phyloP scores from a whole-genome alignment of 2,113 vertebrate genomes.

The Glaucidium brasilianum region DNA sequence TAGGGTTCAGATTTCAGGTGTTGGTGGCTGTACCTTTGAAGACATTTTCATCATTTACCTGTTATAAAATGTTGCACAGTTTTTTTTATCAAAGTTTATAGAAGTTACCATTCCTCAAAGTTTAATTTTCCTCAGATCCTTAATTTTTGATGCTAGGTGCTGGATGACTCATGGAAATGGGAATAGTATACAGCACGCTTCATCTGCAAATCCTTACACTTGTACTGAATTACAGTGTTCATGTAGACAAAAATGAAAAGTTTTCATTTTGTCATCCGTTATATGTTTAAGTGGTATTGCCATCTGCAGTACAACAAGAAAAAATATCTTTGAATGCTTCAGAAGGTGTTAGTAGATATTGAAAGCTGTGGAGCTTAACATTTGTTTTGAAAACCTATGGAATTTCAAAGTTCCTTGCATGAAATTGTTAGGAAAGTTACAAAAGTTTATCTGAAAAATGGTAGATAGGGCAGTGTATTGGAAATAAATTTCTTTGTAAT shows the following conservation, averaged over 20 bases:
- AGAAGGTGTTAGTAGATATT: not conserved
- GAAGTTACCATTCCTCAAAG: not conserved
- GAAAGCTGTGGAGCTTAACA: not conserved
- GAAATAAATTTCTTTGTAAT: not conserved
- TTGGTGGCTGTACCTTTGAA: not conserved
- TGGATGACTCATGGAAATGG: not conserved
- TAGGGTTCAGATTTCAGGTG: not conserved
- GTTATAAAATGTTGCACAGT: not conserved
- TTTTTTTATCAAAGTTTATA: not conserved
- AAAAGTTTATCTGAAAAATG: not conserved
- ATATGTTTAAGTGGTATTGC: not conserved
- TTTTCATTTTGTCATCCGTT: not conserved
- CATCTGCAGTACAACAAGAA: not conserved
- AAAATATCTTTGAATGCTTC: not conserved
- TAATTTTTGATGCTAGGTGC: not conserved
- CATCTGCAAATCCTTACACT: not conserved
- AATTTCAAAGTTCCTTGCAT: not conserved
- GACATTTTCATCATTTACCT: not conserved
- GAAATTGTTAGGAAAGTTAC: not conserved
- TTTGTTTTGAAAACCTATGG: not conserved
- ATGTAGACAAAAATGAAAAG: not conserved
- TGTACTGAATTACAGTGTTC: not conserved
- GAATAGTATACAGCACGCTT: not conserved
- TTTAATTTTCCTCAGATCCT: not conserved
- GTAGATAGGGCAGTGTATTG: not conserved